Base-by-base conservation (phyloP, 2,888 invertebrate genomes). In the Monopis laevigella region DNA sequence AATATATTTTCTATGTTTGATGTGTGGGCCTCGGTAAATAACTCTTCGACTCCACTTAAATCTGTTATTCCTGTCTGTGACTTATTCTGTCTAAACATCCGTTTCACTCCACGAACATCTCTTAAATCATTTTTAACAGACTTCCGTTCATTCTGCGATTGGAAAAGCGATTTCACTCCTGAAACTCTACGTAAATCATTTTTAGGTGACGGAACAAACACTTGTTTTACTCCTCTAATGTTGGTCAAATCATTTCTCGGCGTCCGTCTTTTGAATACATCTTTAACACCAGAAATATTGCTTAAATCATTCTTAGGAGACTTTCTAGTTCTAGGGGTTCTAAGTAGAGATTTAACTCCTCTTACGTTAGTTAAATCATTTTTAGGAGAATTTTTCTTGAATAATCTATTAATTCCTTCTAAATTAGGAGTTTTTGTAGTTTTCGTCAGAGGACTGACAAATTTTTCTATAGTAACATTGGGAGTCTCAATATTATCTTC, bases 31-130 rank as follows among this genome's bases (percentile, higher is more conserved):
- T 58, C 58, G 26, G 65, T 51, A 42, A 69, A 68, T 2, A 80
- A 43, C 42, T 66, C 64, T 26, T 68, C 69, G 0, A 80, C 55
- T 0, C 77, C 78, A 44, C 74, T 75, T 10, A 77, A 48, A 44
- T 75, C 60, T 26, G 51, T 50, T 7, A 51, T 46, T 11, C 55
- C 53, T 18, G 54, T 51, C 3, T 45, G 43, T 2, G 39, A 45
- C 14, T 49, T 56, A 11, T 51, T 48, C 12, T 48, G 48, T 2
- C 49, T 43, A 48, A 67, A 73, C 47, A 67, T 43, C 1, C 50
- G 47, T 19, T 55, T 57, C 0, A 81, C 70, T 1, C 78, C 80
- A 27, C 62, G 47, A 0, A 81, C 61, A 46, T 78, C 65, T 7
- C 57, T 56, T 29, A 78, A 48, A 38, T 70, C 67, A 46, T 77